Percentiles rank a stretch among this genome's conserved stretches.
Evolutionary conservation across 2,113 vertebrate species (phyloP).

Genomic region (Aptenodytes patagonicus): DNA sequence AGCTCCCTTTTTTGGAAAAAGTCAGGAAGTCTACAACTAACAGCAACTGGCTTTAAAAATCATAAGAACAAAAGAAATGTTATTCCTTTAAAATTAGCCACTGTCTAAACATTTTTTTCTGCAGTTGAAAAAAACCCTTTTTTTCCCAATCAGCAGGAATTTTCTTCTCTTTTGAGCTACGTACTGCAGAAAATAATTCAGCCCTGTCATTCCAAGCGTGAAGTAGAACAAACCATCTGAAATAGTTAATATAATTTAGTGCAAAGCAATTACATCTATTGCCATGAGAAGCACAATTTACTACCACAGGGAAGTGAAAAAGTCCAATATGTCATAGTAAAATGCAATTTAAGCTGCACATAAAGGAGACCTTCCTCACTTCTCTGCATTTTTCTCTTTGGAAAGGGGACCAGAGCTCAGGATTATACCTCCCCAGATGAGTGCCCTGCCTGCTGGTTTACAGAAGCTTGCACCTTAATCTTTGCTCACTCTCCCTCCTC

Average conservation of each 20-base stretch:
- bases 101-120: neutral
- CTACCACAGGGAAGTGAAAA: neutral
- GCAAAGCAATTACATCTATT: slow-evolving; percentile 30
- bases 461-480: neutral
- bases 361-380: neutral
- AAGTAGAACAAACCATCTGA: slow-evolving; percentile 1
- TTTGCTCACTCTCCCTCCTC: neutral
- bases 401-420: neutral
- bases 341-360: neutral
- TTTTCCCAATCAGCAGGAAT: neutral
- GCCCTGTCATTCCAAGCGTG: neutral
- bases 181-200: neutral
- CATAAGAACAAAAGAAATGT: neutral
- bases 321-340: neutral
- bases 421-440: neutral
- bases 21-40: neutral
- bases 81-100: neutral
- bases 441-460: neutral
- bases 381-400: neutral
- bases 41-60: neutral
- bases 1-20: neutral
- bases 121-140: neutral
- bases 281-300: slow-evolving; percentile 3
- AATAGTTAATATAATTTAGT: slow-evolving; percentile 20
- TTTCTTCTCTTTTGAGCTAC: neutral